Conservation (phyloP, 2,797 vertebrate genomes). For the Uromys caudimaculatus region DNA sequence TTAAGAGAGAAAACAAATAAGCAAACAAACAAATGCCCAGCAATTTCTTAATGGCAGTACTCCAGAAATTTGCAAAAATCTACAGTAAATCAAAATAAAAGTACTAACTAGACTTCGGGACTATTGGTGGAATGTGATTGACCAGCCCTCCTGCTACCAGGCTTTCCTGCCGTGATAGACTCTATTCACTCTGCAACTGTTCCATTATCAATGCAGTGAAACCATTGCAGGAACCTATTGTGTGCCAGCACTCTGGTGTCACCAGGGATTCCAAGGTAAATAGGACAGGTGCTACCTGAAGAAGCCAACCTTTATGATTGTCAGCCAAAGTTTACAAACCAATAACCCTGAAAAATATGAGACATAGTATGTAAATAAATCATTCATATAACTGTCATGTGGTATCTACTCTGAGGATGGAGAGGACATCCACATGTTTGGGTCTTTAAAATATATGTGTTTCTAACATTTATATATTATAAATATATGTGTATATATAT, state of each 20-base stretch:
- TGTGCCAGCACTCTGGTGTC: neutral
- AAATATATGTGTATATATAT: neutral
- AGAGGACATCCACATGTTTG: neutral
- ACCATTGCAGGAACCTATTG: neutral
- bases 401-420: neutral
- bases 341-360: neutral
- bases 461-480: neutral
- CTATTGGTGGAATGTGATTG: too few species aligned
- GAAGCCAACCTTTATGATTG: neutral
- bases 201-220: neutral
- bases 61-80: neutral
- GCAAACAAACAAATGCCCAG: neutral
- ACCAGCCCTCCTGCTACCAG: neutral
- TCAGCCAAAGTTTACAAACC: neutral
- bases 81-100: neutral
- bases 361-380: neutral
- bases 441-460: neutral
- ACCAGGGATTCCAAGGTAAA: neutral
- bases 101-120: neutral
- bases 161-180: too few species aligned
- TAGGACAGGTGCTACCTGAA: neutral
- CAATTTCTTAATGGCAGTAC: neutral
- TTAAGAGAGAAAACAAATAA: neutral
- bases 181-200: neutral
- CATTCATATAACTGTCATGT: neutral